phyloP scores from a whole-genome alignment of 1,140 invertebrate genomes.

The Chlorops oryzae region DNA sequence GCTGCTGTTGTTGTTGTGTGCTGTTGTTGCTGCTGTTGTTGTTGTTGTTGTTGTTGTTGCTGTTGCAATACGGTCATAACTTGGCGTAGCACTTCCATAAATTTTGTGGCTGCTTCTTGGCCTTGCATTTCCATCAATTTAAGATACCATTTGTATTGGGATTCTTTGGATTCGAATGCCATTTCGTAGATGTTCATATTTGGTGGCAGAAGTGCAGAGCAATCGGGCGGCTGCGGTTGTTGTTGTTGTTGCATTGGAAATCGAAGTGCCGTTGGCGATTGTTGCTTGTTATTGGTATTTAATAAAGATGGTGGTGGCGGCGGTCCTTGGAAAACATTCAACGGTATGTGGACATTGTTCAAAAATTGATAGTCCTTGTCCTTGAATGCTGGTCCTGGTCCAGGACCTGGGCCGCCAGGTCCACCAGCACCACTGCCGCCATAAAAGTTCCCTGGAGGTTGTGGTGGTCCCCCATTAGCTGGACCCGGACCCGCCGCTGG shows the following conservation, averaged over 20 bases:
- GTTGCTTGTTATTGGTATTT: conserved; percentile 29
- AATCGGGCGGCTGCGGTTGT: conserved; percentile 43
- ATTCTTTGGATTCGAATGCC: conserved; percentile 43
- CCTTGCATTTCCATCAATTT: conserved; percentile 42
- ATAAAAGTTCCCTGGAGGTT: conserved; percentile 31
- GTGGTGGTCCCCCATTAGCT: conserved; percentile 4
- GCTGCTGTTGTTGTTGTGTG: conserved; percentile 25
- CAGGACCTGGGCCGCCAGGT: no score
- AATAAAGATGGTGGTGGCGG: conserved; percentile 27
- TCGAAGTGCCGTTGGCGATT: conserved; percentile 37
- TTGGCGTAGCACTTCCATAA: conserved; percentile 40
- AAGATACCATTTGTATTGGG: conserved; percentile 45
- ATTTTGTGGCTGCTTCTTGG: conserved; percentile 44
- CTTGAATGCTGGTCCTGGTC: no score
- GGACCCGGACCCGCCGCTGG: no score
- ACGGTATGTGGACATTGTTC: conserved; percentile 48
- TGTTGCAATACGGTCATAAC: conserved; percentile 30
- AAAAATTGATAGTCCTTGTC: conserved; percentile 52
- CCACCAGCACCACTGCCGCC: conserved; percentile 14
- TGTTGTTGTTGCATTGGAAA: conserved; percentile 25
- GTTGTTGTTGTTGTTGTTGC: conserved; percentile 28
- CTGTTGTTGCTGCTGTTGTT: conserved; percentile 13
- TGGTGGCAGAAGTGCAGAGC: conserved; percentile 33
- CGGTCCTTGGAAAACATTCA: conserved; percentile 24
- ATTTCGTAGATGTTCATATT: conserved; percentile 47